Percentiles rank a stretch among this genome's conserved stretches.
Evolutionary conservation across 23 tunicate species (phyloP).

Genomic region (Trididemnum nubilum): DNA sequence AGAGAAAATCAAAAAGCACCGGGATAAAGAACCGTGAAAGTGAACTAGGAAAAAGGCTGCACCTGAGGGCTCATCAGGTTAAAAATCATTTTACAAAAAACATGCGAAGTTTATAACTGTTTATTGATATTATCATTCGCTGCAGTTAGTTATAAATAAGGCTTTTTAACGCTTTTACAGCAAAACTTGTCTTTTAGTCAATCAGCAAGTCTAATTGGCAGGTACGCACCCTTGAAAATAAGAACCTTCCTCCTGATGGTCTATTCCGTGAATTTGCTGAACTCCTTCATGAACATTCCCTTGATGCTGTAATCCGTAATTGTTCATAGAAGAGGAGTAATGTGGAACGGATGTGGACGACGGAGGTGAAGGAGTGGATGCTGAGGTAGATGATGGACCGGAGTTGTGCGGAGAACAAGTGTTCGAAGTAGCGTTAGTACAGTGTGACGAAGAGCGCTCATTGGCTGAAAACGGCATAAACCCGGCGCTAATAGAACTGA

Average conservation of each 20-base stretch:
- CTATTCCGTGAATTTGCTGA: constrained; percentile 41
- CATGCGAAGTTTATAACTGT: too few relatives aligned
- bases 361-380: constrained; percentile 60
- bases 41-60: too few relatives aligned
- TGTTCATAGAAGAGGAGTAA: constrained; percentile 21
- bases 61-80: too few relatives aligned
- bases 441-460: constrained; percentile 25
- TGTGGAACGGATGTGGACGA: constrained; percentile 48
- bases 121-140: too few relatives aligned
- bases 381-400: constrained; percentile 43
- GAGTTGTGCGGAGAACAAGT: constrained; percentile 45
- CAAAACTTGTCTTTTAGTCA: too few relatives aligned
- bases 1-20: too few relatives aligned
- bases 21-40: too few relatives aligned
- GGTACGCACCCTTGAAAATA: constrained; percentile 98
- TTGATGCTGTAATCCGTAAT: constrained; percentile 45
- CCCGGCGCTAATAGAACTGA: constrained; percentile 29
- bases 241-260: constrained; percentile 48
- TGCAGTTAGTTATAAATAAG: too few relatives aligned
- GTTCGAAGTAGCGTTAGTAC: constrained; percentile 30
- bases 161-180: too few relatives aligned
- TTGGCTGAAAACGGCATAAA: constrained; percentile 42
- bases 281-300: constrained; percentile 37
- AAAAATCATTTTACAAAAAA: too few relatives aligned
- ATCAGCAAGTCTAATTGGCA: constrained; percentile 65